Percentiles rank a stretch among this genome's conserved stretches.
phyloP scores from a whole-genome alignment of 2,888 invertebrate species.

The Trachelus troglodyta region DNA sequence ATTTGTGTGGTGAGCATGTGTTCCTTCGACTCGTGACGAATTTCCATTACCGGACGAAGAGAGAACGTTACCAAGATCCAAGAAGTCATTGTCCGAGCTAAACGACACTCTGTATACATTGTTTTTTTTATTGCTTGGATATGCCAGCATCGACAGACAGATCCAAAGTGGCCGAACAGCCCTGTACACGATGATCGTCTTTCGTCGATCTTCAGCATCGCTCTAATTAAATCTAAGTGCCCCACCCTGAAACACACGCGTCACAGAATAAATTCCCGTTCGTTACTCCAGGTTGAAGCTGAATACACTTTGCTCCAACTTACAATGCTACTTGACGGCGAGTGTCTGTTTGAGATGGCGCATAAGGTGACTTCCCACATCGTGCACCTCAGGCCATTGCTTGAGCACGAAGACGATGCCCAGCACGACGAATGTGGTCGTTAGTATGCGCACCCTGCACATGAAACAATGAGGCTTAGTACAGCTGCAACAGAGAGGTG shows the following conservation, averaged over 20 bases:
- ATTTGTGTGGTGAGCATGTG: no score
- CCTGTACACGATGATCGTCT: slow-evolving; percentile 22
- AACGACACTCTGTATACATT: not conserved
- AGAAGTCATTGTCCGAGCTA: no score
- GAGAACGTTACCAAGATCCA: no score
- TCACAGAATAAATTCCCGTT: not conserved
- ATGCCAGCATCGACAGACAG: slow-evolving; percentile 39
- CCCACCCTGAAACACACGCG: slow-evolving; percentile 40
- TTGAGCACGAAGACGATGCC: slow-evolving; percentile 85
- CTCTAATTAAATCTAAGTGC: slow-evolving; percentile 41
- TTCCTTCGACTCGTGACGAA: no score
- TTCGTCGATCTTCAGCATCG: slow-evolving; percentile 39
- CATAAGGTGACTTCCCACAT: slow-evolving; percentile 83
- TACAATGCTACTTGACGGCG: slow-evolving; percentile 74
- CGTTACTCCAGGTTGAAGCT: not conserved
- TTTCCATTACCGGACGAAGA: no score
- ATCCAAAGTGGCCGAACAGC: slow-evolving; percentile 40
- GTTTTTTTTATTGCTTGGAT: slow-evolving; percentile 43
- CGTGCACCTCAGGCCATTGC: slow-evolving; percentile 91
- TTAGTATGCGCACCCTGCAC: slow-evolving; percentile 86
- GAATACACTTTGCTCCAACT: slow-evolving; percentile 28
- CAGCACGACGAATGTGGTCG: slow-evolving; percentile 84
- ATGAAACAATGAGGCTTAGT: slow-evolving; percentile 66
- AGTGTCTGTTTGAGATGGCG: slow-evolving; percentile 83
- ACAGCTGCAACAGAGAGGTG: slow-evolving; percentile 63